Conservation (phyloP, 2,113 vertebrate species). For the Alethe castanea region DNA sequence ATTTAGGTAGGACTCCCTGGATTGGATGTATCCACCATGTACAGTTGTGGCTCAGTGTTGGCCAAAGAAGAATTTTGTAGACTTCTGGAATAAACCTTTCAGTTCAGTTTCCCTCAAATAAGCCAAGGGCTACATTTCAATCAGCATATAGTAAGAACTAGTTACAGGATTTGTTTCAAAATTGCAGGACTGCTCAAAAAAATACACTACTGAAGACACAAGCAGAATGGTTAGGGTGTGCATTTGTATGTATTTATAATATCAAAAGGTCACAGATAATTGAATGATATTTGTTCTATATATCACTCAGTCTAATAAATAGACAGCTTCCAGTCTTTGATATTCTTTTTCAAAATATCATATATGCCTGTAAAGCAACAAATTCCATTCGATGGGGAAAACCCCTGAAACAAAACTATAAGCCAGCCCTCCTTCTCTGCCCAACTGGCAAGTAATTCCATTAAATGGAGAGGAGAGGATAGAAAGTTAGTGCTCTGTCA, state of each 20-base stretch:
- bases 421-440: background rate
- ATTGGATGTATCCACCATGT: background rate
- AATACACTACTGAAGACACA: background rate
- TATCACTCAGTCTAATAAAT: background rate
- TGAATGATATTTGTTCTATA: background rate
- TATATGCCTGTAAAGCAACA: background rate
- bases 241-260: background rate
- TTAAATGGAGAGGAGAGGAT: accelerated
- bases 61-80: background rate
- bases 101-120: background rate
- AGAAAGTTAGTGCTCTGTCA: background rate
- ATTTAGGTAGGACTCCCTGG: background rate
- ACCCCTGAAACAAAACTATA: background rate
- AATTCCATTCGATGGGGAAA: background rate
- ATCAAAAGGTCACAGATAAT: background rate
- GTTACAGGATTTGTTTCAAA: background rate
- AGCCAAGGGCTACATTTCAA: background rate
- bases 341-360: background rate
- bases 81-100: background rate
- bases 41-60: background rate
- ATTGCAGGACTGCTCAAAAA: background rate
- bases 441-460: background rate
- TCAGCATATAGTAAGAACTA: background rate
- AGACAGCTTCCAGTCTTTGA: background rate
- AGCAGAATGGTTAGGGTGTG: background rate